Conservation (phyloP, 2,888 invertebrate species). For the Chymomyza caudatula region DNA sequence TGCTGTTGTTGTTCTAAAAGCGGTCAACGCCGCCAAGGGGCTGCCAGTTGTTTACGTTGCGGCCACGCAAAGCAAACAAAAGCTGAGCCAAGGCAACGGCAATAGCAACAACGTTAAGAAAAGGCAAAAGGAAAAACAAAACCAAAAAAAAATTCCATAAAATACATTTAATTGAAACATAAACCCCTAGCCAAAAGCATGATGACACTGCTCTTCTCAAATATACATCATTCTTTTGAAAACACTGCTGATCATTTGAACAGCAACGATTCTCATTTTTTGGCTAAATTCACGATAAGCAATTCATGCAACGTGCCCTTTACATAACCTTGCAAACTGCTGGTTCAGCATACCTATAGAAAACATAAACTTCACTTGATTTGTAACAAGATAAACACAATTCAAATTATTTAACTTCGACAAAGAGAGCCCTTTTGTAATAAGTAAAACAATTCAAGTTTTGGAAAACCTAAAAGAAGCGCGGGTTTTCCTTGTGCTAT, state of each 20-base stretch:
- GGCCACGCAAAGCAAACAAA: constrained; percentile 1
- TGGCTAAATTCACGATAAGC: no score
- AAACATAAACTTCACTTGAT: no score
- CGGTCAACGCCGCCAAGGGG: constrained; percentile 1
- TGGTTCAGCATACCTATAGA: no score
- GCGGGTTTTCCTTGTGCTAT: no score
- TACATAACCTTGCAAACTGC: no score
- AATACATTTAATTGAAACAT: constrained; percentile 29
- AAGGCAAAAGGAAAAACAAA: not conserved
- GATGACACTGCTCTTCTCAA: not conserved
- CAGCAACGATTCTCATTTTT: not conserved
- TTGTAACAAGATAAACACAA: no score
- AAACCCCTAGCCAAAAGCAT: constrained; percentile 17
- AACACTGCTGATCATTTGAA: not conserved
- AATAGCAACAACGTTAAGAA: not conserved
- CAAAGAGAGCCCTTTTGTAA: no score
- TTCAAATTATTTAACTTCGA: no score
- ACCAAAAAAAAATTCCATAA: constrained; percentile 7
- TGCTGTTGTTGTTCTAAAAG: not conserved
- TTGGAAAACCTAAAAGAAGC: no score
- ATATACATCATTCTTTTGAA: not conserved
- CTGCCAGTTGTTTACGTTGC: constrained; percentile 1
- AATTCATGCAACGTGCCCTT: no score
- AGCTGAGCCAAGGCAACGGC: not conserved
- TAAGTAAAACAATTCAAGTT: no score